Base-by-base conservation (phyloP, 2,888 invertebrate genomes). In the Nemotelus pantherinus region DNA sequence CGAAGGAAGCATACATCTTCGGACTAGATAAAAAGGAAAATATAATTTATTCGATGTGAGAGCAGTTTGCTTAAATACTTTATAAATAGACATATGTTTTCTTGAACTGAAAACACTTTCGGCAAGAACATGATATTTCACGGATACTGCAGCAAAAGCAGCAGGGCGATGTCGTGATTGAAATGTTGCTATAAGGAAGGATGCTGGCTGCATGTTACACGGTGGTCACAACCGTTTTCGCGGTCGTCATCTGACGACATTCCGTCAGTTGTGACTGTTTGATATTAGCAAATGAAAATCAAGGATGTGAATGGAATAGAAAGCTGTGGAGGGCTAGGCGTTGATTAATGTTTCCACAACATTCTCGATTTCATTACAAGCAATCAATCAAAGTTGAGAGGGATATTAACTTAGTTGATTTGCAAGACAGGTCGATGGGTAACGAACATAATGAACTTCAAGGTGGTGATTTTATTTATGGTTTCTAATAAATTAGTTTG, bases 351-450 rank as follows among this genome's bases (percentile, higher is more conserved):
- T 44, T 71, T 71, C 55, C 71, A 55, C 44, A 43, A 55, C 41
- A 71, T 53, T 55, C 39, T 57, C 44, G 44, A 44, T 41, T 25
- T 10, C 41, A 10, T 45, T 48, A 45, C 60, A 63, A 74, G 60
- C 74, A 63, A 74, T 74, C 74, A 63, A 74, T 74, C 74, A 74
- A 60, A 65, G n/a, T 45, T 41, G 70, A 2, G 74, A 47, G 63
- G 48, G 63, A 60, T 25, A 25, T 41, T 58, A 39, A 72, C 53
- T 48, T 48, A 48, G 63, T 63, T 60, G 48, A 60, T 60, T 74
- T 63, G 50, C 74, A 74, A 48, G 74, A 60, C 74, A 74, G 10
- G 39, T 74, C 63, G 74, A 74, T 63, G 63, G 60, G 63, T 25
- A 25, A 55, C 47, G 43, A 70, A 70, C 53, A 53, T 70, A 55